These are phyloP conservation scores for Philereme transversata DNA, from an alignment of 2,888 invertebrate genomes.

Conservation along the genomic window DNA sequence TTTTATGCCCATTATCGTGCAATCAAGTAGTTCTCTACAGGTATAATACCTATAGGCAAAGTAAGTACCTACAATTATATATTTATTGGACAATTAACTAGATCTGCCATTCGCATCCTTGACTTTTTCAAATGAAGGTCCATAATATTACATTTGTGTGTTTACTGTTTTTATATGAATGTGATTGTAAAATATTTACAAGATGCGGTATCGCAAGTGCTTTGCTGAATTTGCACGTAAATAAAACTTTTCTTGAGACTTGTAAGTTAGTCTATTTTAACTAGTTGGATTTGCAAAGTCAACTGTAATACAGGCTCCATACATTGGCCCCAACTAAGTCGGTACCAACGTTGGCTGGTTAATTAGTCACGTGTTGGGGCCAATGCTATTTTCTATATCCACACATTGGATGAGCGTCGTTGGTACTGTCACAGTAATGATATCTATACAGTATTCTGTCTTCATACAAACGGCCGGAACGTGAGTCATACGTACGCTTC, in stretches of 20 bases:
- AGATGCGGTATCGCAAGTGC: slow-evolving; percentile 56
- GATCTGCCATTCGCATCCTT: slow-evolving; percentile 11
- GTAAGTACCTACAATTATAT: not conserved
- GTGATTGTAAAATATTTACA: slow-evolving; percentile 51
- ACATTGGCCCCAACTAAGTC: too few species aligned
- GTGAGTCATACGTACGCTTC: too few species aligned
- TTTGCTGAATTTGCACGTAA: slow-evolving; percentile 47
- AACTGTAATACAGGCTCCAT: too few species aligned
- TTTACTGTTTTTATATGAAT: slow-evolving; percentile 16
- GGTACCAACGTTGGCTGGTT: too few species aligned
- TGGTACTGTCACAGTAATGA: too few species aligned
- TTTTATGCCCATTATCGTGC: not conserved
- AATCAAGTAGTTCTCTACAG: slow-evolving; percentile 1
- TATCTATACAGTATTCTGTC: too few species aligned
- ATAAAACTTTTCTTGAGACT: slow-evolving; percentile 58
- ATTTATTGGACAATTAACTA: not conserved
- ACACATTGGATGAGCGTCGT: too few species aligned
- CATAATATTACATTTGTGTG: slow-evolving; percentile 5
- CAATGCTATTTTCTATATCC: too few species aligned
- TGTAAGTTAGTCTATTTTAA: slow-evolving; percentile 52
- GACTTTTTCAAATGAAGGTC: slow-evolving; percentile 14
- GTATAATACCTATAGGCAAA: not conserved
- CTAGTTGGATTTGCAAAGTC: too few species aligned
- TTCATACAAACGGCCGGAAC: too few species aligned
- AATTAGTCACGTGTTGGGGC: too few species aligned